Base-by-base conservation (phyloP, 2,113 vertebrate genomes). In the Gnathonemus echidnorhynchus region DNA sequence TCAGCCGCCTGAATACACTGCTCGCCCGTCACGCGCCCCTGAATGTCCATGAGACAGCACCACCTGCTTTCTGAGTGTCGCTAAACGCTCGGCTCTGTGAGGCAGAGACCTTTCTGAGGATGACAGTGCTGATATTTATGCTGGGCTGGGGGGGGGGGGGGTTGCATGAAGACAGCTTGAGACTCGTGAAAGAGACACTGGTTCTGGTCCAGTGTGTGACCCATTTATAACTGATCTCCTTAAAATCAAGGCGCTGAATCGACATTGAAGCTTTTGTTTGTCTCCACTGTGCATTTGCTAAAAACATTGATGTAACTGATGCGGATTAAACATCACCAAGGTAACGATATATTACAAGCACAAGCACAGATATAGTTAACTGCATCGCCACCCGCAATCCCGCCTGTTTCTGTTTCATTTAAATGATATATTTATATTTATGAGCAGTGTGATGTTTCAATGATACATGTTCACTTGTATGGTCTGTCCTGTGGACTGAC, bases 31-130 rank as follows among this genome's bases (percentile, higher is more conserved):
- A 94, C 91, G 92, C 90, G 2, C 39, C 93, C 94, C 94, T 95
- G 94, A 96, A 95, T 95, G 95, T 95, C 95, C 94, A 95, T 94
- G 90, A 35, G 42, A 88, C 91, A 92, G 93, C 93, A 93, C 92
- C 90, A 91, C 95, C 93, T 94, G 87, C 90, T 87, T 58, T 70
- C 90, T 52, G 77, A 24, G 91, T 92, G 93, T 93, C 93, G 92
- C 92, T 92, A 92, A 83, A 92, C 88, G 88, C 58, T 70, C 31
- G 70, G 62, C 91, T 91, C 83, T 91, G 91, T 50, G 0, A 89
- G 88, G 91, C 85, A 92, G 93, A 94, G 93, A 94, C 93, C 94
- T 89, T 92, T 77, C 9, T 66, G 90, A 88, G 88, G 90, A 92
- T 91, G 89, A 91, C 74, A 89, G 89, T 89, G 90, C 83, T 90